Conservation (phyloP, 2,888 invertebrate species). For the Cylindroiulus punctatus region DNA sequence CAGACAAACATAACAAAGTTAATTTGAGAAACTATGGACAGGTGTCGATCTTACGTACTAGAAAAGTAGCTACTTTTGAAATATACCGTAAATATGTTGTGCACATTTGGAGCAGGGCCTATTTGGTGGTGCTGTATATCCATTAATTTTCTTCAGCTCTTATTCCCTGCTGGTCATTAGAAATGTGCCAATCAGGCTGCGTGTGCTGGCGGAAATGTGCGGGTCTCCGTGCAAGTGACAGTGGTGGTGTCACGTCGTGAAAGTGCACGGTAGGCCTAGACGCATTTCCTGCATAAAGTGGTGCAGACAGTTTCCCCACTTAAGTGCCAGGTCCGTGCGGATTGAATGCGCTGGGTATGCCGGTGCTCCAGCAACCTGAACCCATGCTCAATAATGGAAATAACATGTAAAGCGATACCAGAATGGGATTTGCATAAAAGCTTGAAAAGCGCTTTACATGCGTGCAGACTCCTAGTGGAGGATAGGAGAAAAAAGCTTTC, state of each 20-base stretch:
- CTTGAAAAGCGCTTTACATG: constrained; percentile 55
- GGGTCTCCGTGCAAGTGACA: too few relatives aligned
- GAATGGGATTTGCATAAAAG: constrained; percentile 56
- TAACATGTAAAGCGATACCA: constrained; percentile 56
- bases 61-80: too few relatives aligned
- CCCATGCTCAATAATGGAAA: constrained; percentile 55
- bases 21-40: too few relatives aligned
- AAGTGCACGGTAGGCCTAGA: constrained; percentile 5
- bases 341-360: not conserved
- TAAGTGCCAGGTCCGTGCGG: constrained; percentile 26
- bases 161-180: too few relatives aligned
- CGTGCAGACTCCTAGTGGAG: constrained; percentile 47
- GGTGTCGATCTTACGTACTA: too few relatives aligned
- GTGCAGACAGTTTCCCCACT: constrained; percentile 34
- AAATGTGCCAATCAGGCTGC: too few relatives aligned
- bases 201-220: too few relatives aligned
- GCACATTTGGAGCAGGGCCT: too few relatives aligned
- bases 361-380: constrained; percentile 47
- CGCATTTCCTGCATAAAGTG: constrained; percentile 26
- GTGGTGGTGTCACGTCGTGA: not conserved
- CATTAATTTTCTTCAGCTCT: too few relatives aligned
- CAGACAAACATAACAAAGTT: too few relatives aligned
- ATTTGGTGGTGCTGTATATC: too few relatives aligned
- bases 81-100: too few relatives aligned
- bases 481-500: constrained; percentile 48